Base-by-base conservation (phyloP, 2,888 invertebrate species). In the Acronicta alni region DNA sequence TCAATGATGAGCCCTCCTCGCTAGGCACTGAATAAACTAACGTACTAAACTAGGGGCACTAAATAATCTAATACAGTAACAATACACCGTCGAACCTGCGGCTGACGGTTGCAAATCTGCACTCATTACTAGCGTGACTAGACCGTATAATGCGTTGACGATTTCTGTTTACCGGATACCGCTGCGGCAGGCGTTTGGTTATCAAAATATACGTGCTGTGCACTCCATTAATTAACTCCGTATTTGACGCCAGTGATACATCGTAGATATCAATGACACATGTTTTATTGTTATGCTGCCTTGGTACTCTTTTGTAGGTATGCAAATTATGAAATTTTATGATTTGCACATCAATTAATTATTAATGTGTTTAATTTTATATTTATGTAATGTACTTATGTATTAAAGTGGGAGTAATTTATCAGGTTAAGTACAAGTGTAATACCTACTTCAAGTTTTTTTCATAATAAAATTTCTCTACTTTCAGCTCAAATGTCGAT, bases 401-500 rank as follows among this genome's bases (percentile, higher is more conserved):
- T n/a, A n/a, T n/a, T n/a, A n/a, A n/a, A n/a, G n/a, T n/a, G n/a
- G n/a, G n/a, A n/a, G n/a, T n/a, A n/a, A n/a, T n/a, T n/a, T n/a
- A n/a, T n/a, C n/a, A n/a, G n/a, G n/a, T n/a, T n/a, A n/a, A n/a
- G 3, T 3, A 26, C 3, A 26, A 26, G 3, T 26, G 7, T 6
- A 6, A 26, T 26, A 23, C 23, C 7, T 14, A 32, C 14, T 14
- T n/a, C 2, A 32, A 14, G 12, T 32, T n/a, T 7, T 35, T 1
- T 8, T 63, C 46, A 45, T 26, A 30, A 53, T 39, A 8, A 12
- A 60, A 39, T n/a, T n/a, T 35, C 2, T 73, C 18, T 57, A 37
- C 47, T 88, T 95, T 73, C 95, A 96, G 96, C 96, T 80, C 95
- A 96, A 89, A 93, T 97, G 81, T 96, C 96, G 57, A 95, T 97